Evolutionary conservation across 2,888 invertebrate species (phyloP).

Genomic region (Yponomeuta sedellus): DNA sequence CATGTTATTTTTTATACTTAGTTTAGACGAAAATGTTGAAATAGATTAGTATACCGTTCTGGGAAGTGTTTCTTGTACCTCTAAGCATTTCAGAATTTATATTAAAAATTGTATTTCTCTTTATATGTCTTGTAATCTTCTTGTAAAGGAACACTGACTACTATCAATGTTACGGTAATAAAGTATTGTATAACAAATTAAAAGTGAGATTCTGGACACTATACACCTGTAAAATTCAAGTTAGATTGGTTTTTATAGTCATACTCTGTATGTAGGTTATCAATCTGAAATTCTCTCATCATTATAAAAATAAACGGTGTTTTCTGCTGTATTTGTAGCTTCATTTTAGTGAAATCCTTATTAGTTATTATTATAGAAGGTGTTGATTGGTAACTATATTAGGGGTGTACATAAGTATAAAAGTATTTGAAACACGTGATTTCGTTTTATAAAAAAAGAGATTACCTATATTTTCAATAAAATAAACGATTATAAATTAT

Average conservation of each 20-base stretch:
- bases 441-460: no score
- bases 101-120: conserved; percentile 58
- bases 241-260: conserved; percentile 75
- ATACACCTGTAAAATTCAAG: conserved; percentile 62
- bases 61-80: conserved; percentile 52
- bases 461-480: no score
- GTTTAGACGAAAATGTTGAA: conserved; percentile 67
- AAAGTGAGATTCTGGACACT: conserved; percentile 55
- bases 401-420: no score
- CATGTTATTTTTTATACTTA: conserved; percentile 65
- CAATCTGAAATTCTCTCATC: conserved; percentile 78
- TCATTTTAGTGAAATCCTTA: conserved; percentile 2
- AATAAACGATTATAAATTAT: no score
- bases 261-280: conserved; percentile 77
- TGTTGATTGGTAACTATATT: neutral
- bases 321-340: conserved; percentile 66
- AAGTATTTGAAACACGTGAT: no score
- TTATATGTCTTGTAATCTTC: conserved; percentile 62
- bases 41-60: conserved; percentile 62
- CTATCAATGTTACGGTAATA: conserved; percentile 42
- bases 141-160: conserved; percentile 63
- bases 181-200: conserved; percentile 46
- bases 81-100: conserved; percentile 60
- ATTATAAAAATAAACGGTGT: conserved; percentile 78
- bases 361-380: neutral